Conservation (phyloP, 2,797 vertebrate species). For the Pipistrellus pygmaeus region DNA sequence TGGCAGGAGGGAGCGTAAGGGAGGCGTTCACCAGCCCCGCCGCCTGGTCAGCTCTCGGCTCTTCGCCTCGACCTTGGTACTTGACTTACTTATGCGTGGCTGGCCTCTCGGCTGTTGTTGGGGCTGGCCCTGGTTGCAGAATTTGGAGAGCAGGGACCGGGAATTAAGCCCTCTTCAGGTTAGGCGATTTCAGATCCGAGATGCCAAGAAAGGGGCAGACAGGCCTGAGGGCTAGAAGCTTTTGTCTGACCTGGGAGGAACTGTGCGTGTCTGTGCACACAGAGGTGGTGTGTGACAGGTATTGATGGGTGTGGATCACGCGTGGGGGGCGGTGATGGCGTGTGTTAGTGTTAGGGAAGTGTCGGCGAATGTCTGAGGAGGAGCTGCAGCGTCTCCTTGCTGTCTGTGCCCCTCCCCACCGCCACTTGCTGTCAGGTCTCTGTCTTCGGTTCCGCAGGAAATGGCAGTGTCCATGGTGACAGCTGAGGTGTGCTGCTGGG, state of each 20-base stretch:
- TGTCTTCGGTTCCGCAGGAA: constrained; percentile 70
- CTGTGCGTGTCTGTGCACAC: neutral
- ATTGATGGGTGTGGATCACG: neutral
- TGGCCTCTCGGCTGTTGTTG: neutral
- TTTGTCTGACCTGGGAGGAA: neutral
- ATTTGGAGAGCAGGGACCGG: neutral
- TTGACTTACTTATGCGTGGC: constrained; percentile 50
- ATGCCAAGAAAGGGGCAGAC: neutral
- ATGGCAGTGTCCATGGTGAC: constrained; percentile 64
- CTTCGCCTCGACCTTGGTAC: neutral
- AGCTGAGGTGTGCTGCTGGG: constrained; percentile 67
- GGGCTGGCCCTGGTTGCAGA: neutral
- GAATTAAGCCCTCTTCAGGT: neutral
- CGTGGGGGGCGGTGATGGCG: neutral
- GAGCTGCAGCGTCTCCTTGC: neutral
- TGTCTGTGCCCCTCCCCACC: neutral
- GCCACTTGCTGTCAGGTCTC: constrained; percentile 67
- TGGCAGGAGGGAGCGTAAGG: neutral
- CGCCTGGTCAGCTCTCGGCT: neutral
- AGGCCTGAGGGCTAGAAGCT: neutral
- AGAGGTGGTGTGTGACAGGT: constrained; percentile 37
- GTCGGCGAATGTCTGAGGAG: constrained; percentile 10
- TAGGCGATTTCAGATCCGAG: constrained; percentile 52
- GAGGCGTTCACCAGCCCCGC: constrained; percentile 44
- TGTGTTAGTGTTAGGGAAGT: constrained; percentile 4